Evolutionary conservation across 2,888 invertebrate species (phyloP).

Genomic region (Keiferia lycopersicella): DNA sequence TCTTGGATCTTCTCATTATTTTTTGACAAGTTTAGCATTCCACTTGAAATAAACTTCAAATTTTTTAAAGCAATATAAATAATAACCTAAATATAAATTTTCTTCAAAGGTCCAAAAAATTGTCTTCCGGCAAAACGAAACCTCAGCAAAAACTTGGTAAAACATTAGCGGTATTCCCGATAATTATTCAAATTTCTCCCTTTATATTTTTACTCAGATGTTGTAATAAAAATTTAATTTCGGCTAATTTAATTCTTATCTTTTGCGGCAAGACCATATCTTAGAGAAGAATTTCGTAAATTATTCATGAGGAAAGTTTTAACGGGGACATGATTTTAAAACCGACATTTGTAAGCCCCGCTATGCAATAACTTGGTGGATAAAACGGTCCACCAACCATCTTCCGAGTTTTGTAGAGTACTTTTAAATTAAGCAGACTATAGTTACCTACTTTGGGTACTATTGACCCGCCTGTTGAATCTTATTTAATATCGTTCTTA

Average conservation of each 20-base stretch:
- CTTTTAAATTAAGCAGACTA: slow-evolving; percentile 11
- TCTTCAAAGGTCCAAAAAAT: not conserved
- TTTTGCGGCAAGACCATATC: slow-evolving; percentile 74
- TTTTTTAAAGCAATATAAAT: slow-evolving; percentile 37
- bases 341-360: slow-evolving; percentile 75
- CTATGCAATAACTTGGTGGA: slow-evolving; percentile 57
- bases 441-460: not conserved
- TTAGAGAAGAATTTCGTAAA: slow-evolving; percentile 76
- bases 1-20: slow-evolving; percentile 4
- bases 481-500: not conserved
- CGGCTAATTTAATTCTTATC: slow-evolving; percentile 77
- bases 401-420: slow-evolving; percentile 17
- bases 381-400: slow-evolving; percentile 41
- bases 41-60: slow-evolving; percentile 49
- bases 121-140: slow-evolving; percentile 39
- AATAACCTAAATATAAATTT: slow-evolving; percentile 1
- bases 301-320: slow-evolving; percentile 80
- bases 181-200: slow-evolving; percentile 73
- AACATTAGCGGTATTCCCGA: slow-evolving; percentile 47
- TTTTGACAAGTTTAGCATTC: not conserved
- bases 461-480: not conserved
- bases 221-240: slow-evolving; percentile 75
- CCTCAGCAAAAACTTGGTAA: slow-evolving; percentile 49
- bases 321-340: slow-evolving; percentile 78
- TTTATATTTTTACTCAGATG: slow-evolving; percentile 70